phyloP scores from a whole-genome alignment of 1,140 invertebrate species.

The Conus betulinus region DNA sequence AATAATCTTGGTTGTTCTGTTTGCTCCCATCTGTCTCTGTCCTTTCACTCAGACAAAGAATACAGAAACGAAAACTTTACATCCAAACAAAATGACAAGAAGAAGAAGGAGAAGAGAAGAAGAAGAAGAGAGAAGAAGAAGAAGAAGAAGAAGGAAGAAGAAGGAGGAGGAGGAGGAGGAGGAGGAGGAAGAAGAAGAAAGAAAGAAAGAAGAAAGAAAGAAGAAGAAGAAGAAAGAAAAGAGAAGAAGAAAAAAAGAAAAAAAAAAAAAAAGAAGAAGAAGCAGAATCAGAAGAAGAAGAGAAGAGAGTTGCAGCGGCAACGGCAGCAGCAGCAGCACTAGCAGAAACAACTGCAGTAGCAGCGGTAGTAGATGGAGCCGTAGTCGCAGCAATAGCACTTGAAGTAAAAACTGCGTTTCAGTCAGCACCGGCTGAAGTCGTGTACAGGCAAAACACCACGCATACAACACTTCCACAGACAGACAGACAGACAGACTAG shows the following conservation, averaged over 20 bases:
- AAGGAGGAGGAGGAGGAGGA: neutral
- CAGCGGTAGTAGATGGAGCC: no score
- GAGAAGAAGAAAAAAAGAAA: neutral
- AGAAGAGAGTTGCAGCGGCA: neutral
- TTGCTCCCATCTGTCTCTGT: neutral
- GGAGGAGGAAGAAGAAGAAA: neutral
- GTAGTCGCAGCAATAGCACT: no score
- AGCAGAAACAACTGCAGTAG: neutral
- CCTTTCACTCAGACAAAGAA: no score
- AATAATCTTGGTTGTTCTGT: no score
- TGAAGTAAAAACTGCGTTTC: no score
- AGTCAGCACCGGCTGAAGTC: no score
- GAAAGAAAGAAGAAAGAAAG: neutral
- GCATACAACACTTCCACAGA: no score
- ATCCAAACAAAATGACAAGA: neutral
- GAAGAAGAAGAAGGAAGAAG: neutral
- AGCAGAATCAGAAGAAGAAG: neutral
- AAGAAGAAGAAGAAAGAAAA: neutral
- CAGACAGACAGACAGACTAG: no score
- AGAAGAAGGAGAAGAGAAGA: neutral
- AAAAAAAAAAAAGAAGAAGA: slow-evolving; percentile 9
- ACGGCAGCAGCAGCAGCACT: neutral
- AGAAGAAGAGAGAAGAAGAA: neutral
- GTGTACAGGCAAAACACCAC: no score
- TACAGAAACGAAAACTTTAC: neutral